Evolutionary conservation across 2,888 invertebrate species (phyloP).

Genomic region (Leucozona laternaria): DNA sequence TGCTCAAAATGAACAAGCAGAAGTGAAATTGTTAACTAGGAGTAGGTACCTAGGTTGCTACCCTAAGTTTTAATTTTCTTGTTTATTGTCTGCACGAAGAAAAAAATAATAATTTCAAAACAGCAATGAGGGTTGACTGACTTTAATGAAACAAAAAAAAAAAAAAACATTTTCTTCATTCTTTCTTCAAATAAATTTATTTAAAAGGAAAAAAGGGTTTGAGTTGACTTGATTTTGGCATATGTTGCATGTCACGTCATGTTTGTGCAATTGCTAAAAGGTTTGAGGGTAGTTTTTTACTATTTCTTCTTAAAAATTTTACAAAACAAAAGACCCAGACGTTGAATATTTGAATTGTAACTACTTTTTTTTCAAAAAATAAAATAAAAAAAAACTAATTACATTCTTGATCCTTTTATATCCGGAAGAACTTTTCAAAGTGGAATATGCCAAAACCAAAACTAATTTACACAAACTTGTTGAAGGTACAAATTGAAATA

Average conservation of each 20-base stretch:
- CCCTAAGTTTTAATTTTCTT: constrained; percentile 43
- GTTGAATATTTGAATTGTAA: constrained; percentile 10
- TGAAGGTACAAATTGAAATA: background rate
- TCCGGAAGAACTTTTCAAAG: constrained; percentile 5
- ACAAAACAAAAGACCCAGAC: background rate
- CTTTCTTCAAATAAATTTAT: constrained; percentile 9
- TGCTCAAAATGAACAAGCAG: constrained; percentile 25
- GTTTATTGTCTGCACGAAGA: constrained; percentile 20
- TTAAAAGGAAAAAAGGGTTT: constrained; percentile 36
- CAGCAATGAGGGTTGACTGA: constrained; percentile 28
- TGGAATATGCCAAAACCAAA: background rate
- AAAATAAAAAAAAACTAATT: background rate
- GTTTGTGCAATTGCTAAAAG: constrained; percentile 23
- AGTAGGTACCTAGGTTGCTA: constrained; percentile 16
- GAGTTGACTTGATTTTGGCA: constrained; percentile 52
- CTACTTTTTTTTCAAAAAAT: background rate
- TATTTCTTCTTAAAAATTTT: background rate
- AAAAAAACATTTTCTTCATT: constrained; percentile 24
- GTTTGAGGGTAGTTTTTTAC: constrained; percentile 9
- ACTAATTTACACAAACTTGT: background rate
- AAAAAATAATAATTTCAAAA: constrained; percentile 22
- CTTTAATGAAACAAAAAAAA: constrained; percentile 23
- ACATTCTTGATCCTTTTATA: background rate
- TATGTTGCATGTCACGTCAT: constrained; percentile 54
- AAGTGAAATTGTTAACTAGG: constrained; percentile 8